Evolutionary conservation across 2,113 vertebrate genomes (phyloP).

Genomic region (Salvelinus namaycush): DNA sequence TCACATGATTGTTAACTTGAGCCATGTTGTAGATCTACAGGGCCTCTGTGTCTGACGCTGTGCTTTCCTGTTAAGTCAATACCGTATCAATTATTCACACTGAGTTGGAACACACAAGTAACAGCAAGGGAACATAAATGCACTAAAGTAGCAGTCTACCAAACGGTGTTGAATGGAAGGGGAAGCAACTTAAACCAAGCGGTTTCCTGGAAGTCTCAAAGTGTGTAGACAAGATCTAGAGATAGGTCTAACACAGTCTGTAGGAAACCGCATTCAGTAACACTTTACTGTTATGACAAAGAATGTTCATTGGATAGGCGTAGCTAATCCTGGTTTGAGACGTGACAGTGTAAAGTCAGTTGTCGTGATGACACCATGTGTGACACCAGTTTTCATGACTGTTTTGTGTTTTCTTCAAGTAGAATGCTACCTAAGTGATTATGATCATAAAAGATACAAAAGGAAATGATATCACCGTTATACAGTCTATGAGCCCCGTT

Average conservation of each 20-base stretch:
- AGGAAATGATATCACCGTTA: too few species aligned
- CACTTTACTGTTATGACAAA: too few species aligned
- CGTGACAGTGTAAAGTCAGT: too few species aligned
- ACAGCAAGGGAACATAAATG: not conserved
- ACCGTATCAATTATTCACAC: conserved; percentile 7
- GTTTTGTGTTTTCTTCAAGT: not conserved
- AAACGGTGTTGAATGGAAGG: not conserved
- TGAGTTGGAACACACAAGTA: not conserved
- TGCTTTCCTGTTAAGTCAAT: not conserved
- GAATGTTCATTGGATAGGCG: too few species aligned
- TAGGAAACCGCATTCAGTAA: too few species aligned
- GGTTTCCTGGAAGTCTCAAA: not conserved
- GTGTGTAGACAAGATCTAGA: too few species aligned
- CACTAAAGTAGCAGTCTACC: not conserved
- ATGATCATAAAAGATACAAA: not conserved
- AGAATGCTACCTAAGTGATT: not conserved
- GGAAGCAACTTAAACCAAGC: not conserved
- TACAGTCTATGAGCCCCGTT: too few species aligned
- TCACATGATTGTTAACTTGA: not conserved
- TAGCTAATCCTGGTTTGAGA: too few species aligned
- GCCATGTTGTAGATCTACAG: not conserved
- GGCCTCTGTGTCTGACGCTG: not conserved
- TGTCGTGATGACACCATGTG: too few species aligned
- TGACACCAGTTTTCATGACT: too few species aligned
- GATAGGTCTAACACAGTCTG: too few species aligned